These are phyloP conservation scores for Acleris literana DNA, from an alignment of 2,888 invertebrate species.

Conservation along the genomic window DNA sequence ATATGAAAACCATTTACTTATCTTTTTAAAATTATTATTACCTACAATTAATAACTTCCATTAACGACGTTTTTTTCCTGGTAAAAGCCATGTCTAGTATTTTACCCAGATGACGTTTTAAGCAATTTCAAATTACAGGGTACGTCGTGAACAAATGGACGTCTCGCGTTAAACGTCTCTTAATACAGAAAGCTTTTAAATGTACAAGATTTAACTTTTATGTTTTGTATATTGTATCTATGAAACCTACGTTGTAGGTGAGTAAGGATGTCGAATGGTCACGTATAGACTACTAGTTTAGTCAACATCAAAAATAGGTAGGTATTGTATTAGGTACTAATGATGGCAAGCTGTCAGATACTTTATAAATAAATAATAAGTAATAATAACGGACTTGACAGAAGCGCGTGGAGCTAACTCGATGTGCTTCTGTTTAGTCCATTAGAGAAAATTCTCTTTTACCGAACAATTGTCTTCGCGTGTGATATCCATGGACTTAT, in stretches of 20 bases:
- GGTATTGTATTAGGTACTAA: too few relatives aligned
- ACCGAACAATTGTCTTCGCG: too few relatives aligned
- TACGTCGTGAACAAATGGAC: slow-evolving; percentile 15
- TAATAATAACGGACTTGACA: too few relatives aligned
- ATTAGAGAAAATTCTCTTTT: too few relatives aligned
- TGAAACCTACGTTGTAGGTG: neutral
- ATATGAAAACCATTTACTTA: neutral
- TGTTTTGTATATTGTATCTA: neutral
- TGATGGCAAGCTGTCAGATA: too few relatives aligned
- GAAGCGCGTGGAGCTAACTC: too few relatives aligned
- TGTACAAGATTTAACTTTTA: slow-evolving; percentile 25
- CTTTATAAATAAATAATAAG: too few relatives aligned
- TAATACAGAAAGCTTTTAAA: slow-evolving; percentile 24
- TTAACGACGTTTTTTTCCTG: slow-evolving; percentile 1
- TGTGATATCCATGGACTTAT: too few relatives aligned
- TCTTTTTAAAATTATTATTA: neutral
- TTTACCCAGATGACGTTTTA: slow-evolving; percentile 6
- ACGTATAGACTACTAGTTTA: too few relatives aligned
- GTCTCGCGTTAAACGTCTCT: slow-evolving; percentile 15
- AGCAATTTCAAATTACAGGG: slow-evolving; percentile 26
- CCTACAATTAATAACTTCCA: neutral
- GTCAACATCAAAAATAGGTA: too few relatives aligned
- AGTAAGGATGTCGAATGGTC: too few relatives aligned
- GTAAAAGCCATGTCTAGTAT: slow-evolving; percentile 15
- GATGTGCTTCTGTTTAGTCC: too few relatives aligned